Evolutionary conservation across 2,113 vertebrate species (phyloP).

Genomic region (Spilogale gracilis): DNA sequence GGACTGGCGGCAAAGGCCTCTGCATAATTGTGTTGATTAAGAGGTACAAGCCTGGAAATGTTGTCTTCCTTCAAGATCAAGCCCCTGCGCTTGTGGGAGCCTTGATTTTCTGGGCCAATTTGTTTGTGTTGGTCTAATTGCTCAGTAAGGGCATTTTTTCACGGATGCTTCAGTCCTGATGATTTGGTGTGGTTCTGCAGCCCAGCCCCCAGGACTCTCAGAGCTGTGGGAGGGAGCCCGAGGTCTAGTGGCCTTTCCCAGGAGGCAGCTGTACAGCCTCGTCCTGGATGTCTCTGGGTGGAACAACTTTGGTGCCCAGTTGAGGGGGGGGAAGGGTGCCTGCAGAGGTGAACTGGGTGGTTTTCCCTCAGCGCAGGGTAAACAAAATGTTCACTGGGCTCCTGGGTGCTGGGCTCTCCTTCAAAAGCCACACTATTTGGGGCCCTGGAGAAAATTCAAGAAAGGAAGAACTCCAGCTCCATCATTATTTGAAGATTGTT

Average conservation of each 20-base stretch:
- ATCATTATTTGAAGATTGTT: not conserved
- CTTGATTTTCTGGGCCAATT: slow-evolving; percentile 75
- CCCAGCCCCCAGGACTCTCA: not conserved
- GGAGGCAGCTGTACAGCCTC: not conserved
- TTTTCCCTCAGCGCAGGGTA: not conserved
- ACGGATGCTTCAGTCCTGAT: not conserved
- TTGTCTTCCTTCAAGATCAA: slow-evolving; percentile 76
- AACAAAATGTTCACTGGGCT: not conserved
- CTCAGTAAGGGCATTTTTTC: slow-evolving; percentile 65
- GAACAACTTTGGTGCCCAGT: not conserved
- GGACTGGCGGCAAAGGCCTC: slow-evolving; percentile 71
- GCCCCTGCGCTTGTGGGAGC: slow-evolving; percentile 74
- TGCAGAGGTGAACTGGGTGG: not conserved
- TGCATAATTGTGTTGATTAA: slow-evolving; percentile 81
- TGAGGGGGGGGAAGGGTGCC: not conserved
- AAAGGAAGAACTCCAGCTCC: not conserved
- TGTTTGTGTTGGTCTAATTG: slow-evolving; percentile 77
- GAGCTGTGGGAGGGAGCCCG: not conserved
- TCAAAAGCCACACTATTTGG: not conserved
- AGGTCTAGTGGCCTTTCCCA: not conserved
- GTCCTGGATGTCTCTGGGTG: not conserved
- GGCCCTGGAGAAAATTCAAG: not conserved
- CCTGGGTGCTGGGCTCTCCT: not conserved
- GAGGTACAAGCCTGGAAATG: slow-evolving; percentile 71
- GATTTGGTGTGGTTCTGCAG: not conserved